Evolutionary conservation across 2,113 vertebrate genomes (phyloP).

Genomic region (Gasterosteus nipponicus): DNA sequence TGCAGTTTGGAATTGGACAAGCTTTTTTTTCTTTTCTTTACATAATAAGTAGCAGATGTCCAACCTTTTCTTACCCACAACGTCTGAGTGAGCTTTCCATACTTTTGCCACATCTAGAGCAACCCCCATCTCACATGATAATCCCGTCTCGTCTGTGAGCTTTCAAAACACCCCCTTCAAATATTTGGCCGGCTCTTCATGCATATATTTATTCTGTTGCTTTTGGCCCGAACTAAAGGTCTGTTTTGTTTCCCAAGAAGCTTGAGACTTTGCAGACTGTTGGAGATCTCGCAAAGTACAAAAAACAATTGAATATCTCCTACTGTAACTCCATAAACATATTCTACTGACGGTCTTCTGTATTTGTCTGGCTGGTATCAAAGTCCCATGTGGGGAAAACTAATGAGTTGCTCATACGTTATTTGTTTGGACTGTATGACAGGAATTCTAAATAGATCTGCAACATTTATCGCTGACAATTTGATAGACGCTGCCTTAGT

Average conservation of each 20-base stretch:
- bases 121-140: slow-evolving; percentile 12
- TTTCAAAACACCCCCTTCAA: slow-evolving; percentile 54
- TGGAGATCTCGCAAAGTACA: slow-evolving; percentile 41
- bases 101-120: slow-evolving; percentile 48
- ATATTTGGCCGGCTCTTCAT: slow-evolving; percentile 41
- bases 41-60: slow-evolving; percentile 73
- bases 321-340: slow-evolving; percentile 34
- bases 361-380: slow-evolving; percentile 49
- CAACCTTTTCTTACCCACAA: slow-evolving; percentile 45
- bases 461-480: slow-evolving; percentile 13
- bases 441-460: slow-evolving; percentile 14
- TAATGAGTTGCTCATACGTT: slow-evolving; percentile 39
- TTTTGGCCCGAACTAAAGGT: slow-evolving; percentile 56
- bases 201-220: slow-evolving; percentile 64
- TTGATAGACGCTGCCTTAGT: slow-evolving; percentile 5
- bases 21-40: slow-evolving; percentile 55
- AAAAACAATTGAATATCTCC: slow-evolving; percentile 39
- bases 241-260: slow-evolving; percentile 64
- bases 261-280: slow-evolving; percentile 55
- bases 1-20: slow-evolving; percentile 59
- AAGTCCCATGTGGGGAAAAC: slow-evolving; percentile 43
- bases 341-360: slow-evolving; percentile 39
- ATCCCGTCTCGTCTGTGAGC: slow-evolving; percentile 32
- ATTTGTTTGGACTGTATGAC: slow-evolving; percentile 10
- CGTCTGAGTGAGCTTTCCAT: slow-evolving; percentile 50